Base-by-base conservation (phyloP, 2,797 vertebrate genomes). In the Acomys russatus region DNA sequence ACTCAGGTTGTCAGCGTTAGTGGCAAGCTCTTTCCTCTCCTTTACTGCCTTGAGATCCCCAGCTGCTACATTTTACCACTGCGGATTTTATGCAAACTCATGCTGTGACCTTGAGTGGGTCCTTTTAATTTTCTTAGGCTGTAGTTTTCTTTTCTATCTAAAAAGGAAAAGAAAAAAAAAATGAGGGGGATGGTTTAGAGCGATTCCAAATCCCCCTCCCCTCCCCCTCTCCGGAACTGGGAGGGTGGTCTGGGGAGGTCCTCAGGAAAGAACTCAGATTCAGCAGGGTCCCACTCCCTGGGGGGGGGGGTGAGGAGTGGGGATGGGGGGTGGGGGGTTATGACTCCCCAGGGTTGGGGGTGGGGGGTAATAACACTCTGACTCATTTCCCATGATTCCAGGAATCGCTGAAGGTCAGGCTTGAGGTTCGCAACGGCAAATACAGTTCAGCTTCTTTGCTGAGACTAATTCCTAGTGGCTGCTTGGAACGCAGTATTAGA, bases 381-480 rank as follows among this genome's bases (percentile, higher is more conserved):
- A 98, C 92, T 97, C 96, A 97, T 87, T 94, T 86, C 66, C 85
- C 54, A 66, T 79, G 94, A 97, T 94, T 97, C 93, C 92, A 91
- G 93, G 94, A 91, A 94, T 88, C 91, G 94, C 90, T 96, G 97
- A 96, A 93, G 94, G 95, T 96, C 96, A 91, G 0, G 25, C 85
- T 94, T 30, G 71, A 93, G 94, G 84, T 80, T 25, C 4, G 30
- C 80, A 87, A 44, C 23, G 66, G 95, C 90, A 95, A 95, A 86
- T 70, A 38, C 1, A 10, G 77, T 92, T 94, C 92, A 70, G 85
- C 54, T 49, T 83, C 68, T 74, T 83, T 61, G 38, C 89, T 20
- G 74, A 90, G 91, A 76, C 22, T 51, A 83, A 93, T 90, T 83
- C 38, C 18, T 66, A 68, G n/a, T 5, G 92, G 61, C 71, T 82